phyloP scores from a whole-genome alignment of 2,797 vertebrate species.

The Chaetophractus vellerosus region DNA sequence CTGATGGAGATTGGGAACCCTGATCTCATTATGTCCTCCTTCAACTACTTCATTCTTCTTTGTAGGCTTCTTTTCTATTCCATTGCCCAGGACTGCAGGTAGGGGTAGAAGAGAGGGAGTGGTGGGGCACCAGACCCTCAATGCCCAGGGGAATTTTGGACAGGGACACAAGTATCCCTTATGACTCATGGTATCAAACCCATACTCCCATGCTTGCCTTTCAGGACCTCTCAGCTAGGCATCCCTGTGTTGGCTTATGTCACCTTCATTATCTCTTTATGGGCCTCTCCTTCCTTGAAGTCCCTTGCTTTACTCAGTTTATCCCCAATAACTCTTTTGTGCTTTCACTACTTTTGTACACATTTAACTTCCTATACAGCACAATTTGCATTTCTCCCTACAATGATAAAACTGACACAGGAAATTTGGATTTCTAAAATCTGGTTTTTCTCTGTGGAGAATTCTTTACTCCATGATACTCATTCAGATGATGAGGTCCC shows the following conservation, averaged over 20 bases:
- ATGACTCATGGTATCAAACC: background rate
- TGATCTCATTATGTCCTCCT: background rate
- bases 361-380: background rate
- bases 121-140: background rate
- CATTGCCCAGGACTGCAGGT: background rate
- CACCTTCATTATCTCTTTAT: background rate
- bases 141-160: conserved; percentile 11
- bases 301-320: background rate
- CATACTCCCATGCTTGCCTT: background rate
- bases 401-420: conserved; percentile 50
- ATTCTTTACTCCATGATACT: conserved; percentile 2
- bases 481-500: background rate
- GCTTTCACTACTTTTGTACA: conserved; percentile 28
- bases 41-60: conserved; percentile 53
- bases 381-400: conserved; percentile 41
- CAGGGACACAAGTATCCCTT: too few relatives aligned
- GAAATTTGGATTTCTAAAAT: conserved; percentile 62
- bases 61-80: conserved; percentile 35
- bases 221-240: background rate
- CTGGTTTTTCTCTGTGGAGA: conserved; percentile 19
- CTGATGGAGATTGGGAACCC: background rate
- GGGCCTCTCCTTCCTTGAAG: conserved; percentile 34
- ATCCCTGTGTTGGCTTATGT: background rate
- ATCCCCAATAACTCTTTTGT: conserved; percentile 40
- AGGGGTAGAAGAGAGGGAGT: background rate